phyloP scores from a whole-genome alignment of 2,797 vertebrate genomes.

The Helarctos malayanus region DNA sequence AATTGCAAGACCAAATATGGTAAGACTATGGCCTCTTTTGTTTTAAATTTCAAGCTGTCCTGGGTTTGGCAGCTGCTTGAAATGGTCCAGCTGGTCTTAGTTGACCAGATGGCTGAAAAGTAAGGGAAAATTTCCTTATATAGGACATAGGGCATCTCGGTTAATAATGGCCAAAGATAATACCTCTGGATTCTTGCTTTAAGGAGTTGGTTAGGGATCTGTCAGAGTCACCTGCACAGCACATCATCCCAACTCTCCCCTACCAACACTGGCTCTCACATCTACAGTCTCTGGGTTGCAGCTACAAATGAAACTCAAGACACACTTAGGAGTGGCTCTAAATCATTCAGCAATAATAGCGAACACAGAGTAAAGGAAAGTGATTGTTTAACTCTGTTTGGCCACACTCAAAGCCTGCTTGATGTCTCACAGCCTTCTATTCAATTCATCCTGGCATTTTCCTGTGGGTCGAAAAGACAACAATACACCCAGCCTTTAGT shows the following conservation, averaged over 20 bases:
- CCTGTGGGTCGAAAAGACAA: slow-evolving; percentile 67
- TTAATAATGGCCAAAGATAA: slow-evolving; percentile 65
- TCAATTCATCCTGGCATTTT: slow-evolving; percentile 63
- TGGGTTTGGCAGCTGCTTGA: slow-evolving; percentile 69
- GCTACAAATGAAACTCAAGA: slow-evolving; percentile 43
- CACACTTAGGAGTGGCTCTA: slow-evolving; percentile 21
- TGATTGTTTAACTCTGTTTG: slow-evolving; percentile 24
- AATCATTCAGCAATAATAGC: slow-evolving; percentile 56
- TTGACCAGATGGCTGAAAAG: slow-evolving; percentile 79
- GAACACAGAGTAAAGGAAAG: slow-evolving; percentile 39
- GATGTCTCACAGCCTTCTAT: slow-evolving; percentile 62
- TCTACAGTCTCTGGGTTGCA: background rate
- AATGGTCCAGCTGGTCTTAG: slow-evolving; percentile 76
- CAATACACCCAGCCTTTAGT: slow-evolving; percentile 46
- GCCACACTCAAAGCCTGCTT: slow-evolving; percentile 61
- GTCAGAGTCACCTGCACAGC: slow-evolving; percentile 14
- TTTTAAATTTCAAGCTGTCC: slow-evolving; percentile 72
- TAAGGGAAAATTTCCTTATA: slow-evolving; percentile 28
- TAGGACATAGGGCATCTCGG: slow-evolving; percentile 45
- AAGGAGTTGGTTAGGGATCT: background rate
- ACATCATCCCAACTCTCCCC: background rate
- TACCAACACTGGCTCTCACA: background rate
- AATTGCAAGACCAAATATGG: slow-evolving; percentile 51
- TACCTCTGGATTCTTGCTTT: slow-evolving; percentile 28
- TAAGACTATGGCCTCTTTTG: slow-evolving; percentile 40